Evolutionary conservation across 2,888 invertebrate species (phyloP), one percentile per base, ranked within the genome.

Genomic region (Drosophila cracens): DNA sequence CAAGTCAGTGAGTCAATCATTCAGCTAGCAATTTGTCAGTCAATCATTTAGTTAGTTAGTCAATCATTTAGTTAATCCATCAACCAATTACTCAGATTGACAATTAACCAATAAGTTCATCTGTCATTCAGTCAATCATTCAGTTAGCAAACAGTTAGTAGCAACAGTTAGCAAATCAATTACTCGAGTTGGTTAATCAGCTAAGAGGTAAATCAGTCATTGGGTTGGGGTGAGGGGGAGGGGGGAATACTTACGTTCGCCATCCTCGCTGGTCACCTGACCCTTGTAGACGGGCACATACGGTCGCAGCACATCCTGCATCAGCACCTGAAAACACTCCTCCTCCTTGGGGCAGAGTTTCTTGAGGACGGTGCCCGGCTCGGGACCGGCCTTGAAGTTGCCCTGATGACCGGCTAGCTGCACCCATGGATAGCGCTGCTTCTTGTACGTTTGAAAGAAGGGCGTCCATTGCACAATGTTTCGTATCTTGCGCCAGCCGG

Each of bases 391-490:
- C 91, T 97, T 97, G 94, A 98, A 98, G 94, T 98, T 98, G 46
- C 98, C 98, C 93, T 98, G 98, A 92, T 98, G 98, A 0, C 98
- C 98, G 21, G 98, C 98, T 51, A 99, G 94, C 93, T 99, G 99
- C 69, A 99, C 97, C 99, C 99, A 99, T 63, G 98, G 98, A 94
- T 98, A 98, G 85, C 97, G 94, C 93, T 98, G 97, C 92, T 98
- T 98, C 93, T 98, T 98, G 95, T 98, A 98, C 0, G 97, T 98
- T 94, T 98, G 98, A 92, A 98, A 97, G 94, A 99, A 99, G 48
- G 98, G 98, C 52, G 98, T 98, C 98, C 98, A 98, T 92, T 98
- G 98, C 33, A 99, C 98, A 67, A 98, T 98, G 92, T 97, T 98
- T 60, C 98, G 95, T 52, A 99, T 95, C 93, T 98, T 98, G 76